Evolutionary conservation across 2,888 invertebrate species (phyloP).

Genomic region (Ceriagrion tenellum): DNA sequence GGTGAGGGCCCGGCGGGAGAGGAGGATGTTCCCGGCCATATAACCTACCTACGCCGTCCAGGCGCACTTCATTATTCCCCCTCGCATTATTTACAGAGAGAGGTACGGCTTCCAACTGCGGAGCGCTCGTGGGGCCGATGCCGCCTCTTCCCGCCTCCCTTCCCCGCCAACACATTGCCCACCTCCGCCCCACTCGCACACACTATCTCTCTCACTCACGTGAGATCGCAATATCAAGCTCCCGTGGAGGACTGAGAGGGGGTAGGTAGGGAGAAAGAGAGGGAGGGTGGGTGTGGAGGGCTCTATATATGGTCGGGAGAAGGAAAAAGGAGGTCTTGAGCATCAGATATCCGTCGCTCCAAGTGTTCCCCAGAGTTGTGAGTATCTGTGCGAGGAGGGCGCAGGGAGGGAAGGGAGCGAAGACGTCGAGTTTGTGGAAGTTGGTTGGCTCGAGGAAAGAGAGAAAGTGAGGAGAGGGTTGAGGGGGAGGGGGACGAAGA

Average conservation of each 20-base stretch:
- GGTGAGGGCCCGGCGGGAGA: too few relatives aligned
- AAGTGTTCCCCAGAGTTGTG: background rate
- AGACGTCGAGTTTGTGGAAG: slow-evolving; percentile 30
- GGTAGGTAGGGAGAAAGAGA: background rate
- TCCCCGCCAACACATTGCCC: too few relatives aligned
- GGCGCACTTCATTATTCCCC: background rate
- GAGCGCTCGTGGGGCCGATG: too few relatives aligned
- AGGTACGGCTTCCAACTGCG: background rate
- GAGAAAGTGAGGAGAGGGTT: background rate
- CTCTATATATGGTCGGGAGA: background rate
- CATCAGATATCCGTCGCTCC: slow-evolving; percentile 46
- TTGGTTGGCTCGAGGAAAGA: background rate
- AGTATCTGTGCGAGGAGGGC: background rate
- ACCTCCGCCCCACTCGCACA: too few relatives aligned
- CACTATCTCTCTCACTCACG: background rate
- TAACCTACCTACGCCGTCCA: background rate
- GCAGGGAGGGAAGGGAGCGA: background rate
- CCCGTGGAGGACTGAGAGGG: background rate
- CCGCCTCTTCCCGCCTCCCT: too few relatives aligned
- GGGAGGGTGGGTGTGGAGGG: background rate
- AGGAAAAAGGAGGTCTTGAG: background rate
- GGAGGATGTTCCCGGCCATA: background rate
- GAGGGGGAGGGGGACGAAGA: background rate
- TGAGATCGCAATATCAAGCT: background rate
- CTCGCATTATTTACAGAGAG: background rate